These are phyloP conservation scores for Lithophane leautieri DNA, from an alignment of 2,888 invertebrate genomes.

Conservation along the genomic window DNA sequence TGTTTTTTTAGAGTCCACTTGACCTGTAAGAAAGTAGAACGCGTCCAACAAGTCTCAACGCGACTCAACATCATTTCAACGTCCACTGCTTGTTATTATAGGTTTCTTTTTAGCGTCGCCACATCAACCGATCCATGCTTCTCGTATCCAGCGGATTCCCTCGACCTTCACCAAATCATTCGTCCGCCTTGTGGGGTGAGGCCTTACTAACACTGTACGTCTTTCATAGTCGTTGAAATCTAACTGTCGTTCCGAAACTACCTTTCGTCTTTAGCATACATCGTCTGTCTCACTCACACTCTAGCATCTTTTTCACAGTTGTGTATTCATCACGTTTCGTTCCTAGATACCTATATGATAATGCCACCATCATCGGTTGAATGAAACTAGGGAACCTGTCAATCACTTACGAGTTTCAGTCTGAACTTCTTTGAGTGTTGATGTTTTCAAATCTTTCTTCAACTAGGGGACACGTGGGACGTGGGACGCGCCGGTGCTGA, in stretches of 20 bases:
- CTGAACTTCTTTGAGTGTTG: not conserved
- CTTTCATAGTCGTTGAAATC: not conserved
- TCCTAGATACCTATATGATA: not conserved
- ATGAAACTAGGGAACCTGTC: not conserved
- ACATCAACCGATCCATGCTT: not conserved
- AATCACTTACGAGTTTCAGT: not conserved
- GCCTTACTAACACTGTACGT: not conserved
- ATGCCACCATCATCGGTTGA: not conserved
- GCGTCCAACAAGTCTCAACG: not conserved
- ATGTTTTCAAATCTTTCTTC: not conserved
- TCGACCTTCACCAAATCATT: not conserved
- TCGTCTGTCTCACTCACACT: not conserved
- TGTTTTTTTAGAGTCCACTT: slow-evolving; percentile 66
- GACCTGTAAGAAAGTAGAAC: slow-evolving; percentile 46
- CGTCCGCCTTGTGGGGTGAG: not conserved
- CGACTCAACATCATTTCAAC: not conserved
- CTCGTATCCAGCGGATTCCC: not conserved
- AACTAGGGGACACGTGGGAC: not conserved
- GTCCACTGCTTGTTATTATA: not conserved
- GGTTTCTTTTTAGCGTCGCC: too few relatives aligned
- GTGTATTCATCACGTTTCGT: not conserved
- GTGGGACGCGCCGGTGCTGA: too few relatives aligned
- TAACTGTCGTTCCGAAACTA: not conserved
- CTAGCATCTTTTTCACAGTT: not conserved
- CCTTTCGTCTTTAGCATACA: not conserved